phyloP scores from a whole-genome alignment of 2,113 vertebrate genomes.

The Opisthocomus hoazin region DNA sequence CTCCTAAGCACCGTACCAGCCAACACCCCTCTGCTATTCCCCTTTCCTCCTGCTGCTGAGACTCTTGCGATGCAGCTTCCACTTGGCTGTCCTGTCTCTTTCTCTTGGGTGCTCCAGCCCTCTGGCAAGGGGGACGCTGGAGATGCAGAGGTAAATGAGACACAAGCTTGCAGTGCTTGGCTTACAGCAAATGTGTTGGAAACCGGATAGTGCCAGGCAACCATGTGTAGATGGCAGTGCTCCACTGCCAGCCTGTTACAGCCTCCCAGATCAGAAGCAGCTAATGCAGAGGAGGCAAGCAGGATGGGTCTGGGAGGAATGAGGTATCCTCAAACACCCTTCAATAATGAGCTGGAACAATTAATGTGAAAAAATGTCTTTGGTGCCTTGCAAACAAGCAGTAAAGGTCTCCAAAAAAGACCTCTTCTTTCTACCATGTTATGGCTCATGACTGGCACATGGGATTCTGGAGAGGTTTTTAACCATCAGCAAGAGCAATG shows the following conservation, averaged over 20 bases:
- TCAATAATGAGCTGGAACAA: neutral
- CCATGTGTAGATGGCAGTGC: constrained; percentile 3
- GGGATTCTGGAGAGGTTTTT: neutral
- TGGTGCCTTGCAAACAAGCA: neutral
- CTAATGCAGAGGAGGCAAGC: neutral
- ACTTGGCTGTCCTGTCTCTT: neutral
- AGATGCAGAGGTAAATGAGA: neutral
- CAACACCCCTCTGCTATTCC: neutral
- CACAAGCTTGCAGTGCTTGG: neutral
- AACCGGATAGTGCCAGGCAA: neutral
- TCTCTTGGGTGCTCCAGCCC: neutral
- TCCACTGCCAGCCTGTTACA: neutral
- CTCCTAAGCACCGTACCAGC: neutral
- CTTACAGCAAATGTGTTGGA: neutral
- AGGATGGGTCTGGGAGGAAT: neutral
- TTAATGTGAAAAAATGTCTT: neutral
- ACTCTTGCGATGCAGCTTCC: neutral
- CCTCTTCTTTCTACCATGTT: neutral
- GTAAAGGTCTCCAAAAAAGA: neutral
- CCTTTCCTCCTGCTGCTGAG: neutral
- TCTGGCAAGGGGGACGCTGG: neutral
- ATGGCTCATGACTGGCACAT: neutral
- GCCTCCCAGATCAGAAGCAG: neutral
- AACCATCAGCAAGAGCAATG: neutral
- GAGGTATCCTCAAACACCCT: neutral